Base-by-base conservation (phyloP, 2,797 vertebrate species). In the Vespertilio murinus region DNA sequence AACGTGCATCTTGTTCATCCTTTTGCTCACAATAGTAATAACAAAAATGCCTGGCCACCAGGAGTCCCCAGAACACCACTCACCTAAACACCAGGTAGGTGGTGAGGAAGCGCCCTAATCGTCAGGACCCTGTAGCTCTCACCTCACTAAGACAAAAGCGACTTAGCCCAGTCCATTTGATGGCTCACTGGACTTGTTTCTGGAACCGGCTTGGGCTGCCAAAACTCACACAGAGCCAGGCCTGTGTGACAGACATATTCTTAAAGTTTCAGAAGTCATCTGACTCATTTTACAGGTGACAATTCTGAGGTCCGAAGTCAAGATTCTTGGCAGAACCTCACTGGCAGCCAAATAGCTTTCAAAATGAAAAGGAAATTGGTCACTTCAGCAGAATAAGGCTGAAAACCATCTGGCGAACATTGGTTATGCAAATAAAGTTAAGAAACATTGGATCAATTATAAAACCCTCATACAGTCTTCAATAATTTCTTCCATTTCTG, bases 1-100 rank as follows among this genome's bases (percentile, higher is more conserved):
- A 85, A 96, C 30, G 69, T 56, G 89, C 91, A 78, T 95, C 94
- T 79, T 88, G 90, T 93, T 88, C 83, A 56, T 97, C 94, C 69
- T 91, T 96, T 97, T 88, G 71, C 64, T 84, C 40, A 5, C 10
- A 20, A 45, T 17, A 42, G 61, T 81, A 42, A 42, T 47, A 35
- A 30, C 13, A 38, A 4, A 30, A 6, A 8, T 2, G 1, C 28
- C 90, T 33, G 25, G 52, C 25, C 71, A 18, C 38, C 56, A 47
- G 47, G 23, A 49, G 47, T 6, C 1, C 49, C 45, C 28, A 16
- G 42, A 7, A 17, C 7, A 0, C 54, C 54, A 6, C 77, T 49
- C 56, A 16, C 13, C 8, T 69, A 14, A 88, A 10, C 18, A 22
- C 52, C 47, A 6, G 4, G 54, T 16, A 12, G 65, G 8, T 9